Evolutionary conservation across 2,888 invertebrate genomes (phyloP).

Genomic region (Yponomeuta cagnagella): DNA sequence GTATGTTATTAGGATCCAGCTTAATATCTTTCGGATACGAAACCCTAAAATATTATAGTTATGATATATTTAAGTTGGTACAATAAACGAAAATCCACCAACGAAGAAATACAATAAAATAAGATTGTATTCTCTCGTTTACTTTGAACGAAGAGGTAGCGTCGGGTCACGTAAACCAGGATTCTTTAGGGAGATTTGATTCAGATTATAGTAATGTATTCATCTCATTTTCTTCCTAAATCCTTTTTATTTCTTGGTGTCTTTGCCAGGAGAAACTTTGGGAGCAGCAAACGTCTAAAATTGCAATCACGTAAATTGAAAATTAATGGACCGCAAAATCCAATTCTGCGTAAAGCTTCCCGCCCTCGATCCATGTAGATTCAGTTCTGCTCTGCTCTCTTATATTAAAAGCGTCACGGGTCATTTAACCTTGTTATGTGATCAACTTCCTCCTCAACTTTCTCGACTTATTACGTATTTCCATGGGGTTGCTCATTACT

Average conservation of each 20-base stretch:
- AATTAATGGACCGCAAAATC: conserved; percentile 73
- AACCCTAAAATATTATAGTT: too few relatives aligned
- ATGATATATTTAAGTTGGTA: too few relatives aligned
- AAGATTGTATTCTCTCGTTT: not conserved
- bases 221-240: conserved; percentile 55
- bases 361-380: conserved; percentile 18
- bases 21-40: too few relatives aligned
- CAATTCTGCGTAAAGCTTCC: conserved; percentile 58
- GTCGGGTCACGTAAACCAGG: conserved; percentile 4
- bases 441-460: conserved; percentile 9
- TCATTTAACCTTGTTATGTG: conserved; percentile 12
- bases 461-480: not conserved
- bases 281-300: conserved; percentile 69
- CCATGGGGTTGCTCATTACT: not conserved
- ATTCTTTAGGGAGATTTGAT: conserved; percentile 15
- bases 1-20: too few relatives aligned
- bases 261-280: conserved; percentile 57
- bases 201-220: conserved; percentile 44
- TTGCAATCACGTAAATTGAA: conserved; percentile 75
- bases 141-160: not conserved
- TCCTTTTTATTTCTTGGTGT: conserved; percentile 61
- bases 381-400: conserved; percentile 16
- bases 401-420: conserved; percentile 14
- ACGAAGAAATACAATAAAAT: not conserved
- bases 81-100: too few relatives aligned